Evolutionary conservation across 2,797 vertebrate genomes (phyloP), one percentile per base, ranked within the genome.

Genomic region (Myiotriccus ornatus): DNA sequence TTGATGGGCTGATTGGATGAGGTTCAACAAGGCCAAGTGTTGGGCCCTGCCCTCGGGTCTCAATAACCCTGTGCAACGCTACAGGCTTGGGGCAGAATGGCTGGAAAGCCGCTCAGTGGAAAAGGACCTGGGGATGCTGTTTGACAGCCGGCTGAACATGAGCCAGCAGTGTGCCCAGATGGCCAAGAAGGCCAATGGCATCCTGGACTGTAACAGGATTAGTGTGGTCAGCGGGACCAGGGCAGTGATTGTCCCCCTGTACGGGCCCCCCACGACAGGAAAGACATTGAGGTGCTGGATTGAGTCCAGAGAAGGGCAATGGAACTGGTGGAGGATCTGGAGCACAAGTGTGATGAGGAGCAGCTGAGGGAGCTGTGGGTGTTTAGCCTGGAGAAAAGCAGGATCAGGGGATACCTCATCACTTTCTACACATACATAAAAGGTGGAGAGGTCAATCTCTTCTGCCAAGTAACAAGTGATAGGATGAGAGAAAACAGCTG

Each of bases 391-490:
- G 76, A 59, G n/a, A 30, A 59, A 22, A 67, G 24, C 11, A 59
- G 21, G 28, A 46, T 39, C 2, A 7, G 60, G 5, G 2, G 28
- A 28, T 10, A 32, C 18, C 17, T 30, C 10, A 17, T 14, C 0
- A 0, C 20, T 24, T 18, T 56, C 27, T 9, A 20, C n/a, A 44
- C 1, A 14, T 30, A 6, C 24, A 28, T 30, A 14, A n/a, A 65
- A 52, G 17, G 17, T 11, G 11, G 25, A 4, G 12, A 15, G 6
- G 1, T 23, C 37, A 12, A 9, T 67, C 7, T 47, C 17, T 37
- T 44, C 28, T 53, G 30, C 22, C 10, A 21, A 46, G 8, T 16
- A 60, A 28, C 8, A 68, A 74, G 34, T 2, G 32, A 60, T 4
- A 75, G 25, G 15, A 55, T 41, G 55, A 62, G 10, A 55, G 10